These are phyloP conservation scores for Nematolebias whitei DNA, from an alignment of 2,113 vertebrate species.

Conservation along the genomic window DNA sequence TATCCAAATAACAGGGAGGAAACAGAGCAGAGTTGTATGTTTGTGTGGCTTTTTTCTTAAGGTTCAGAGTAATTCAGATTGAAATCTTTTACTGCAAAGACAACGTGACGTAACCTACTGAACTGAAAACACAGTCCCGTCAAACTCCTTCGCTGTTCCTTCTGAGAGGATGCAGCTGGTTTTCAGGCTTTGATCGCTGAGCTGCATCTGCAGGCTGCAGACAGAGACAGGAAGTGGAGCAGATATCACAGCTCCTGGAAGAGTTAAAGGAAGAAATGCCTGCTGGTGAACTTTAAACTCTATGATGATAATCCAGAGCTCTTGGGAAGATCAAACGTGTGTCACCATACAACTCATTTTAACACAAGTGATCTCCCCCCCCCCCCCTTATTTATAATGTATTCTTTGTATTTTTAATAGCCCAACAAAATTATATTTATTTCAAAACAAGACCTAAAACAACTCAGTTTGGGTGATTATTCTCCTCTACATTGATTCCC, in stretches of 20 bases:
- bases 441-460: conserved; percentile 37
- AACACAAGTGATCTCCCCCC: too few species aligned
- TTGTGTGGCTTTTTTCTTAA: conserved; percentile 2
- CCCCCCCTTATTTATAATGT: too few species aligned
- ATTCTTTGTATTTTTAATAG: too few species aligned
- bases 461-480: conserved; percentile 28
- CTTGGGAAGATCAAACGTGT: neutral
- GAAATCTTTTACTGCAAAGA: conserved; percentile 28
- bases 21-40: conserved; percentile 25
- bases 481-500: conserved; percentile 17
- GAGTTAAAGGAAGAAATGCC: conserved; percentile 28
- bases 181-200: conserved; percentile 60
- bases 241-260: conserved; percentile 49
- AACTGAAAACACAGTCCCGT: neutral
- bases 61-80: conserved; percentile 33
- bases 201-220: conserved; percentile 51
- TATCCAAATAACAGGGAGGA: conserved; percentile 38
- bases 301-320: neutral
- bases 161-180: conserved; percentile 37
- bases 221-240: conserved; percentile 35
- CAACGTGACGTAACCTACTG: conserved; percentile 23
- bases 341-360: too few species aligned
- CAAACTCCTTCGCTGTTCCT: conserved; percentile 38
- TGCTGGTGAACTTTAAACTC: neutral
- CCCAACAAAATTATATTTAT: conserved; percentile 11